Evolutionary conservation across 2,888 invertebrate species (phyloP), one percentile per base, ranked within the genome.

Genomic region (Drosophila putrida): DNA sequence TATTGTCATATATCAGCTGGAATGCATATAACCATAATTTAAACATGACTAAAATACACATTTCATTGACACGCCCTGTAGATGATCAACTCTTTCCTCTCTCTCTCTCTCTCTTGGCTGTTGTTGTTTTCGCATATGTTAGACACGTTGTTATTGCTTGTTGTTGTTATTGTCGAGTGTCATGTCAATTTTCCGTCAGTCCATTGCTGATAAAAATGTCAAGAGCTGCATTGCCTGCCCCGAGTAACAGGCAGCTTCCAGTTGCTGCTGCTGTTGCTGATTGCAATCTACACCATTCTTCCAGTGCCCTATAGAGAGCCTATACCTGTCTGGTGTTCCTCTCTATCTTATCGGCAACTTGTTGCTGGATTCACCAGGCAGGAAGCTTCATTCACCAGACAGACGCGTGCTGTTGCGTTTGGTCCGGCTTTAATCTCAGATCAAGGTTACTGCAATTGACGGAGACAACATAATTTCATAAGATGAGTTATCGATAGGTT

Each of bases 391-490:
- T 53, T 64, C 63, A 50, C 28, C 25, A 72, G 49, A 63, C 25
- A 72, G 49, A 63, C 67, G 59, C 47, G 53, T 68, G 76, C 63
- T 64, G 31, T 68, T 61, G 55, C 60, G 71, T 51, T 64, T 54
- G 58, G 58, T 43, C 57, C 28, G 69, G 27, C 54, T 57, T 49
- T 77, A 76, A 75, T 76, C 77, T 77, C 28, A 27, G 74, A 82
- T 78, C 80, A 50, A 63, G 80, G 46, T 53, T 66, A 51, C 46
- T 71, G 79, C 79, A 80, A 73, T 80, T 80, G 78, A 82, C 63
- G 70, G 62, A 80, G 66, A 78, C 86, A 86, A 83, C 86, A 76
- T 86, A 83, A 82, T 83, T 82, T 80, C 69, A 54, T 15, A 43
- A 69, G 80, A 75, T 85, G 82, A 70, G 31, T 75, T 77, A 77